These are phyloP conservation scores for Teinopalpus imperialis DNA, from an alignment of 2,888 invertebrate genomes.

Conservation along the genomic window DNA sequence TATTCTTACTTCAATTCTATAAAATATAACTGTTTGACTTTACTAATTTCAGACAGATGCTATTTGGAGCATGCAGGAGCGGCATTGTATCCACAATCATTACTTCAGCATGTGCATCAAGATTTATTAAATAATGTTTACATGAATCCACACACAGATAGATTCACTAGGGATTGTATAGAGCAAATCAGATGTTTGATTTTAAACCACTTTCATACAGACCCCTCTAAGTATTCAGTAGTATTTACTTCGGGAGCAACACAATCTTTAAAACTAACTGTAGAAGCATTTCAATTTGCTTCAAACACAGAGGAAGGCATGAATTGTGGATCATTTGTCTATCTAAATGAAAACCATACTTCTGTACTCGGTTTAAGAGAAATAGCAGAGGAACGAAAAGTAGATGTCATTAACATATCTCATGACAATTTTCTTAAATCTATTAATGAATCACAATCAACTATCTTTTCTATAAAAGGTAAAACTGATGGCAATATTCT, in stretches of 20 bases:
- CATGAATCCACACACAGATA: constrained; percentile 96
- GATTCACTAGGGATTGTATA: constrained; percentile 90
- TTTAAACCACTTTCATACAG: constrained; percentile 92
- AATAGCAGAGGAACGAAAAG: constrained; percentile 81
- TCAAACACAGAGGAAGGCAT: constrained; percentile 40
- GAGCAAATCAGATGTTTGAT: constrained; percentile 93
- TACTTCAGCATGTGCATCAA: constrained; percentile 84
- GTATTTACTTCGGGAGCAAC: constrained; percentile 98
- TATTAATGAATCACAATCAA: constrained; percentile 34
- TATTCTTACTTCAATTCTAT: no score
- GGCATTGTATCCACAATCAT: constrained; percentile 89
- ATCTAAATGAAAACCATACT: constrained; percentile 96
- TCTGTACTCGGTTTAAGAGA: constrained; percentile 97
- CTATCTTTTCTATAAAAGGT: constrained; percentile 31
- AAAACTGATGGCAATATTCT: constrained; percentile 71
- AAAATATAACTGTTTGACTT: no score
- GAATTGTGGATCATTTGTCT: constrained; percentile 85
- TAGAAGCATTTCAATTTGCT: constrained; percentile 89
- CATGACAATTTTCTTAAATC: constrained; percentile 80
- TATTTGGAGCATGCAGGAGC: constrained; percentile 96
- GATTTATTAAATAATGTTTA: constrained; percentile 88
- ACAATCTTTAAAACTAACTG: constrained; percentile 90
- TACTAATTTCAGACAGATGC: constrained; percentile 81
- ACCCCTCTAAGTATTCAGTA: constrained; percentile 89
- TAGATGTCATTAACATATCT: constrained; percentile 80